Evolutionary conservation across 2,113 vertebrate genomes (phyloP).

Genomic region (Poeciliopsis retropinna): DNA sequence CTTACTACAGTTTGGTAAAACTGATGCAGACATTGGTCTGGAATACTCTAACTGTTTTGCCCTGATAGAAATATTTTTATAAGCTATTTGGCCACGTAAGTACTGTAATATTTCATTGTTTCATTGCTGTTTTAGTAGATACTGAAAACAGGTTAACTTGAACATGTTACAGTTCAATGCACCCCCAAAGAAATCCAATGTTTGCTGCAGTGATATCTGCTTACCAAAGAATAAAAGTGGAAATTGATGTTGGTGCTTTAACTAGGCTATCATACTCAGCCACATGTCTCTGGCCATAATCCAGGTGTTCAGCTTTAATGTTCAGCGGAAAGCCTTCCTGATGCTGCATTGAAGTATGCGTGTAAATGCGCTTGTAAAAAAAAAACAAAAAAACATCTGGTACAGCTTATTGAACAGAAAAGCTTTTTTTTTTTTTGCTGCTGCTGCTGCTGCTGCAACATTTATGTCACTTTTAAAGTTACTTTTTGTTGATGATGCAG

Average conservation of each 20-base stretch:
- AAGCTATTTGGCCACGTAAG: too few relatives aligned
- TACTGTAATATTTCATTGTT: too few relatives aligned
- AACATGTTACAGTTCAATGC: too few relatives aligned
- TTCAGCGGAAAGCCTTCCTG: not conserved
- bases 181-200: not conserved
- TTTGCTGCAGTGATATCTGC: not conserved
- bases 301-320: not conserved
- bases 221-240: not conserved
- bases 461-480: too few relatives aligned
- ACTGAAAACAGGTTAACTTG: too few relatives aligned
- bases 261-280: not conserved
- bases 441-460: too few relatives aligned
- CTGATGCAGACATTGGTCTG: too few relatives aligned
- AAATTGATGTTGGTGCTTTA: slow-evolving; percentile 3
- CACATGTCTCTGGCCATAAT: not conserved
- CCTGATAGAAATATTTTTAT: too few relatives aligned
- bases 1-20: too few relatives aligned
- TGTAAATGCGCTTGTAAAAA: not conserved
- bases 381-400: not conserved
- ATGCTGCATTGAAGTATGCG: not conserved
- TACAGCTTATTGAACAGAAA: not conserved
- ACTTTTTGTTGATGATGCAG: too few relatives aligned
- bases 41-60: too few relatives aligned
- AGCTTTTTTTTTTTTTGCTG: not conserved
- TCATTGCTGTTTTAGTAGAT: too few relatives aligned